Conservation (phyloP, 2,113 vertebrate genomes). For the Solenodon paradoxus region DNA sequence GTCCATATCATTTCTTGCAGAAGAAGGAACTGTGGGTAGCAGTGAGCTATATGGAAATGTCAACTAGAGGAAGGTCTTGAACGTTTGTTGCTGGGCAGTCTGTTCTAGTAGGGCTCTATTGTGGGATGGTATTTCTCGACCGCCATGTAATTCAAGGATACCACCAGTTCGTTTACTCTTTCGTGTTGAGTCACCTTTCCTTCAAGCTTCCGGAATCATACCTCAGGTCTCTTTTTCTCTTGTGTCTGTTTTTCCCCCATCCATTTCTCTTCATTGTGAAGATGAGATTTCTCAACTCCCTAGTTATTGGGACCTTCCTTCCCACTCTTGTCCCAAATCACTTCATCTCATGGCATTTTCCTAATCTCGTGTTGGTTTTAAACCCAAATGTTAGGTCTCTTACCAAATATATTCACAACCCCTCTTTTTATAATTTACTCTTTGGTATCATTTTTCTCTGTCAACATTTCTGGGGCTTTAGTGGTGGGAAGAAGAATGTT, state of each 20-base stretch:
- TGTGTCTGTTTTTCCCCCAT: background rate
- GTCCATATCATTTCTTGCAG: constrained; percentile 97
- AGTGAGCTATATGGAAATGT: background rate
- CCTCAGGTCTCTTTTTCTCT: background rate
- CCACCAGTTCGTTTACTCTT: background rate
- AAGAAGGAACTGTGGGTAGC: constrained; percentile 92
- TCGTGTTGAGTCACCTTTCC: background rate
- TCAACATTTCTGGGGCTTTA: constrained; percentile 70
- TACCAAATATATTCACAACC: constrained; percentile 56
- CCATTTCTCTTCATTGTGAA: constrained; percentile 15
- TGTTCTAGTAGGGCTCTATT: background rate
- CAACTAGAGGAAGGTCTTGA: background rate
- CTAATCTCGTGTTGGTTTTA: constrained; percentile 63
- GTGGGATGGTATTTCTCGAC: background rate
- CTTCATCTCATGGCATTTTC: constrained; percentile 59
- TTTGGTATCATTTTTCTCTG: constrained; percentile 67
- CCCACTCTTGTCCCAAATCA: background rate
- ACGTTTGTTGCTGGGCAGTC: background rate
- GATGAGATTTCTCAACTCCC: constrained; percentile 37
- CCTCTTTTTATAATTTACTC: constrained; percentile 63
- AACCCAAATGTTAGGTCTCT: constrained; percentile 61
- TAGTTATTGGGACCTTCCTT: constrained; percentile 8
- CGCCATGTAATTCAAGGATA: background rate
- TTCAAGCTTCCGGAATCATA: background rate
- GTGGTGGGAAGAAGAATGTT: constrained; percentile 61